phyloP scores from a whole-genome alignment of 2,888 invertebrate species.

The Cinara cedri region DNA sequence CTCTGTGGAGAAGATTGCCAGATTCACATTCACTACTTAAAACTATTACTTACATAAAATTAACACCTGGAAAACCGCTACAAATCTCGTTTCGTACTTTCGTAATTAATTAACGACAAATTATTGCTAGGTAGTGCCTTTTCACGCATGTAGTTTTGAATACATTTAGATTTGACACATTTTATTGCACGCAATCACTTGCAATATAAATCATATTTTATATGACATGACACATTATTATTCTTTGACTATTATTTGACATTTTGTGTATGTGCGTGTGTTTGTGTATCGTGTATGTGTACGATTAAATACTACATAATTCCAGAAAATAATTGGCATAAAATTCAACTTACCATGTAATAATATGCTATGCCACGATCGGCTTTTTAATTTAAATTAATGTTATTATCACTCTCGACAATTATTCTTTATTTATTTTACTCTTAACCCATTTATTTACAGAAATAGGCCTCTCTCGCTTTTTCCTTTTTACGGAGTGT shows the following conservation, averaged over 20 bases:
- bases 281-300: too few relatives aligned
- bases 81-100: neutral
- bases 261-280: neutral
- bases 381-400: constrained; percentile 44
- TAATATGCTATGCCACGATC: neutral
- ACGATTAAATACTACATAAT: neutral
- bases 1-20: neutral
- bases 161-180: constrained; percentile 13
- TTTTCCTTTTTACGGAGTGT: neutral
- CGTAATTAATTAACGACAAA: constrained; percentile 4
- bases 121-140: neutral
- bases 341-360: neutral
- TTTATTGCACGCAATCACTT: neutral
- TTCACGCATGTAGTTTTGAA: constrained; percentile 6
- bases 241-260: neutral
- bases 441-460: constrained; percentile 27
- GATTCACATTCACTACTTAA: neutral
- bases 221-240: neutral
- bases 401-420: constrained; percentile 13
- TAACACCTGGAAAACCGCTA: neutral
- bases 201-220: neutral
- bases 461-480: neutral
- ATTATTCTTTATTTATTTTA: constrained; percentile 47
- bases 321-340: neutral
- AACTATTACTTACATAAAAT: neutral